Evolutionary conservation across 2,888 invertebrate species (phyloP).

Genomic region (Podabrus alpinus): DNA sequence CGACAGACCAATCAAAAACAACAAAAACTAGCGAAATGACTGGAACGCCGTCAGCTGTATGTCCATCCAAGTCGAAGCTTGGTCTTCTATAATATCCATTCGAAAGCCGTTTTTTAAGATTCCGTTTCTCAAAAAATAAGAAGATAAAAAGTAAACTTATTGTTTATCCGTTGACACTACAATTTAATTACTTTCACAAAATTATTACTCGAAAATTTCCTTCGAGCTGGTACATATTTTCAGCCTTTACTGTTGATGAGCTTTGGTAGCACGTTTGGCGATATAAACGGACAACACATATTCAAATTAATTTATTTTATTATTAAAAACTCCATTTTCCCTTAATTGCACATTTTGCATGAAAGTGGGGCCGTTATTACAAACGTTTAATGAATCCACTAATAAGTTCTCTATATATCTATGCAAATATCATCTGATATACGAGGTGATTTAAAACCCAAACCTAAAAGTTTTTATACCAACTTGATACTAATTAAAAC

Average conservation of each 20-base stretch:
- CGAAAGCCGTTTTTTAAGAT: neutral
- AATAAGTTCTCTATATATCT: conserved; percentile 10
- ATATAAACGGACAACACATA: neutral
- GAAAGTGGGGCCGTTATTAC: conserved; percentile 9
- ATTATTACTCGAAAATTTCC: neutral
- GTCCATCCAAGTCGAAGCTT: neutral
- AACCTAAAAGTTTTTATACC: neutral
- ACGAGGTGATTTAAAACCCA: neutral
- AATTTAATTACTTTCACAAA: neutral
- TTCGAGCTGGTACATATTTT: neutral
- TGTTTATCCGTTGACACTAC: neutral
- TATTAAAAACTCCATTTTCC: conserved; percentile 18
- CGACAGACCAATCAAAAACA: neutral
- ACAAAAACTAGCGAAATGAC: neutral
- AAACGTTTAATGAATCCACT: conserved; percentile 23
- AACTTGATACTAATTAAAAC: neutral
- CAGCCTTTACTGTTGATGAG: neutral
- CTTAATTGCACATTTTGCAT: conserved; percentile 20
- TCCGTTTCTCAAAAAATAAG: neutral
- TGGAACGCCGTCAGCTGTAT: neutral
- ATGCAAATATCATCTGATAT: neutral
- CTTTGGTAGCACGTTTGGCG: neutral
- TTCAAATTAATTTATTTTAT: conserved; percentile 20
- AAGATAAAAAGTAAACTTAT: neutral
- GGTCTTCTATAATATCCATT: neutral